These are phyloP conservation scores for Trichechus manatus DNA, from an alignment of 2,113 vertebrate species.

Conservation along the genomic window DNA sequence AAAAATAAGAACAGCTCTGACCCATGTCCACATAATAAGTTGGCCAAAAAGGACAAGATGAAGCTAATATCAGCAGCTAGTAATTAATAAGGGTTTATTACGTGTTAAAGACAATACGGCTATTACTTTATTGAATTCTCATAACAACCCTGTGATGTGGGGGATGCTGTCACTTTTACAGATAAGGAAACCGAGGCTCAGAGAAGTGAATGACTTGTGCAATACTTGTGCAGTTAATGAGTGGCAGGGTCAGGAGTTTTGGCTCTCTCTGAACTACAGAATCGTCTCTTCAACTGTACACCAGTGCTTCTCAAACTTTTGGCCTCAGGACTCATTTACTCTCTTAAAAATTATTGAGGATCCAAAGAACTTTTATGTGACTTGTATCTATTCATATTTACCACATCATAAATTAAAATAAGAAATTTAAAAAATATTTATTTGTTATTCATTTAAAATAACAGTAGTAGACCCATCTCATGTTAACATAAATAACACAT, in stretches of 20 bases:
- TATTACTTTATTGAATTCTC: not conserved
- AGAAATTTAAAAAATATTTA: not conserved
- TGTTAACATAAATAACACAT: not conserved
- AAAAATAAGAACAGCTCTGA: not conserved
- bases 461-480: not conserved
- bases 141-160: not conserved
- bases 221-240: not conserved
- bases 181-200: not conserved
- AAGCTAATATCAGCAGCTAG: not conserved
- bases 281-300: not conserved
- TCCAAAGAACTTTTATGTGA: not conserved
- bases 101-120: slow-evolving; percentile 6
- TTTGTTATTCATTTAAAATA: not conserved
- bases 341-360: slow-evolving; percentile 22
- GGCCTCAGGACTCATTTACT: not conserved
- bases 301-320: not conserved
- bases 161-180: not conserved
- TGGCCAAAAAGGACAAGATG: slow-evolving; percentile 1
- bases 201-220: not conserved
- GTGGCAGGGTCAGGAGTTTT: not conserved
- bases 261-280: not conserved
- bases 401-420: not conserved
- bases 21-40: not conserved
- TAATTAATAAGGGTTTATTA: slow-evolving; percentile 36
- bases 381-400: not conserved